A percentile compares a stretch with the other conserved stretches of the same genome.
phyloP scores from a whole-genome alignment of 2,797 vertebrate species.

The Chloroceryle inda region DNA sequence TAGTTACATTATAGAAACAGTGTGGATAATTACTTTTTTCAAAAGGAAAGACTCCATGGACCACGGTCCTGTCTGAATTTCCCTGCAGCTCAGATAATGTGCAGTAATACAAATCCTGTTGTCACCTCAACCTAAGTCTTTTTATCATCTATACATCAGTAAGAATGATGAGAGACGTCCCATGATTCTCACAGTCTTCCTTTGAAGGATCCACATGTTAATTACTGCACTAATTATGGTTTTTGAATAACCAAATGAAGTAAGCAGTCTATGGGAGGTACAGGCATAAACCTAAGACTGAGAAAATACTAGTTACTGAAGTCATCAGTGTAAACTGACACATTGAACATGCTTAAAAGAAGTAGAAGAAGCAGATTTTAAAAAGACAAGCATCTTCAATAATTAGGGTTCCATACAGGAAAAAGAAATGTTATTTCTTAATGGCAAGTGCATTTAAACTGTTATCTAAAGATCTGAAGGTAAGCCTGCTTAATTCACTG shows the following conservation, averaged over 20 bases:
- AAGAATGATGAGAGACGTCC: constrained; percentile 80
- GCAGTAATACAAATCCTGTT: constrained; percentile 70
- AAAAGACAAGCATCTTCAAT: constrained; percentile 83
- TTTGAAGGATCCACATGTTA: constrained; percentile 83
- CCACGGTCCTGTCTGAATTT: constrained; percentile 76
- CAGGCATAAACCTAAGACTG: constrained; percentile 79
- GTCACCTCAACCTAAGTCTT: constrained; percentile 78
- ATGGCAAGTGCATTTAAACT: constrained; percentile 84
- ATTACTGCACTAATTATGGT: constrained; percentile 88
- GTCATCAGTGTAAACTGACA: constrained; percentile 83
- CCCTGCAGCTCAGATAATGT: constrained; percentile 76
- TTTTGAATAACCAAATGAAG: constrained; percentile 87
- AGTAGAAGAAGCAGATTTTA: constrained; percentile 75
- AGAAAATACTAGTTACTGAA: constrained; percentile 84
- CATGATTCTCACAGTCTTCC: constrained; percentile 78
- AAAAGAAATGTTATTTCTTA: constrained; percentile 82
- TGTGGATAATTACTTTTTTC: constrained; percentile 83
- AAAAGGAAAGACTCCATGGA: constrained; percentile 74
- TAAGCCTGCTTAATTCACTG: constrained; percentile 85
- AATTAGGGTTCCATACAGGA: constrained; percentile 79
- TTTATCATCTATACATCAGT: constrained; percentile 80
- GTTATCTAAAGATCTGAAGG: constrained; percentile 84
- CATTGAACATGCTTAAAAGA: constrained; percentile 74
- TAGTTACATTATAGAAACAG: constrained; percentile 83
- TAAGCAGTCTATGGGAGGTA: constrained; percentile 84